Base-by-base conservation (phyloP, 2,797 vertebrate genomes). In the Hemibagrus guttatus region DNA sequence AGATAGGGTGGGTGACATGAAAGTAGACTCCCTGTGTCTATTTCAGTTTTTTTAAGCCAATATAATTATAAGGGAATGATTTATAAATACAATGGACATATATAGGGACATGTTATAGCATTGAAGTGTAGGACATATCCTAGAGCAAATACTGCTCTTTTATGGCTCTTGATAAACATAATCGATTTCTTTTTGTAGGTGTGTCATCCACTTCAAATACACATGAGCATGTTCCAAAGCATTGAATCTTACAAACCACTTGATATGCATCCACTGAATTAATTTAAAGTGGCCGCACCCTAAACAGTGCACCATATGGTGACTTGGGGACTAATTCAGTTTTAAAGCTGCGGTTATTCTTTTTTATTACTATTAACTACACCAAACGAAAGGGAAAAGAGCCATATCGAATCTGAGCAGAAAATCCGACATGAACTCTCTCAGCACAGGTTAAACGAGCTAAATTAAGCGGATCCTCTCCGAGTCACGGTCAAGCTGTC, bases 401-500 rank as follows among this genome's bases (percentile, higher is more conserved):
- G 21, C 19, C 49, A 23, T 35, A 19, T 19, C 21, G 46, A 42
- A 54, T 54, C 17, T 69, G 13, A 63, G 68, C 78, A 16, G 6
- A 81, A 52, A 86, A 66, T 52, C 79, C 56, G 17, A 72, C 42
- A 26, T 14, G 42, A 75, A 82, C 5, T 26, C 35, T 63, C 64
- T 66, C 49, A 58, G 16, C 42, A n/a, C n/a, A 23, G 52, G 64
- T 49, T 69, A 46, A 76, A 66, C 49, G 14, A 14, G 28, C 16
- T 78, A 66, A 63, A 59, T 66, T 42, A 49, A 81, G 64, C 21
- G 59, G 58, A 63, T 85, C 61, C 59, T 69, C 31, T 84, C 21
- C 42, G 16, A 42, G 68, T 80, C 74, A 90, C 63, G 80, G 84
- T 86, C 88, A 87, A 66, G 64, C 79, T 84, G 87, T 91, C 88